Evolutionary conservation across 2,888 invertebrate species (phyloP).

Genomic region (Schizaphis graminum): DNA sequence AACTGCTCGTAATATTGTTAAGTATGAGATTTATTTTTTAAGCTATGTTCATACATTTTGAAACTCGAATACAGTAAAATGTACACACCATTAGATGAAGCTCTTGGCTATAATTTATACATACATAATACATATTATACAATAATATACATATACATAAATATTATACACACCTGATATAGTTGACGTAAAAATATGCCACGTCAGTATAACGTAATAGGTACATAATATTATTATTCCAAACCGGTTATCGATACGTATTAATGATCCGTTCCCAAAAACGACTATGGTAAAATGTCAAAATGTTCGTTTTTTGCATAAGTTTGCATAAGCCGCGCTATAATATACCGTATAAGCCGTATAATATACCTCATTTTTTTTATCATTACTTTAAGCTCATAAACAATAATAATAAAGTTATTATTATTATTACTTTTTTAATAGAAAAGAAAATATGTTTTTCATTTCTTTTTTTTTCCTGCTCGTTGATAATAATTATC

Average conservation of each 20-base stretch:
- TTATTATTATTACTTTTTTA: background rate
- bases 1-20: background rate
- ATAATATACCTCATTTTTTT: background rate
- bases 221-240: background rate
- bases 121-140: background rate
- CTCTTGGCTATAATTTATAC: background rate
- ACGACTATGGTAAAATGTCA: background rate
- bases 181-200: background rate
- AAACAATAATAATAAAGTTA: background rate
- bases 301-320: background rate
- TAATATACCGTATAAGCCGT: background rate
- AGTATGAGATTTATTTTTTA: background rate
- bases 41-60: background rate
- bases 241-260: background rate
- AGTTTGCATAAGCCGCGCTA: background rate
- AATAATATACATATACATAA: too few species aligned
- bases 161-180: background rate
- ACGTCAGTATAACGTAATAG: background rate
- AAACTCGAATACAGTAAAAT: background rate
- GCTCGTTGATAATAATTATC: slow-evolving; percentile 9
- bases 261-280: background rate
- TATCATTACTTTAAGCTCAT: background rate
- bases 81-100: background rate
- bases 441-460: background rate
- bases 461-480: background rate